Conservation (phyloP, 2,797 vertebrate genomes). For the Spatula clypeata region DNA sequence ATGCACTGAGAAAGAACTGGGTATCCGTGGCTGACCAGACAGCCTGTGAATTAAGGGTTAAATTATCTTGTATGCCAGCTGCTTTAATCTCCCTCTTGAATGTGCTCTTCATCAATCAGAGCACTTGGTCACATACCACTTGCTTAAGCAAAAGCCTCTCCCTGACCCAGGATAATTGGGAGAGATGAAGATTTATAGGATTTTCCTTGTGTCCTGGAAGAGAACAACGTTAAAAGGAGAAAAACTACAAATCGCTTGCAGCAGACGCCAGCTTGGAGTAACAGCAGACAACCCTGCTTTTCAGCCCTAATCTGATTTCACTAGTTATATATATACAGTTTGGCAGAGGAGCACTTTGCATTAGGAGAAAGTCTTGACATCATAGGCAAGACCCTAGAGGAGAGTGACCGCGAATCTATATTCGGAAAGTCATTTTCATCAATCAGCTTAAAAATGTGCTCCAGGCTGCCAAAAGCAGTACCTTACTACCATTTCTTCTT, state of each 20-base stretch:
- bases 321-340: not conserved
- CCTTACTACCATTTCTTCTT: not conserved
- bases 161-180: not conserved
- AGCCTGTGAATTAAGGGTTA: not conserved
- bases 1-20: not conserved
- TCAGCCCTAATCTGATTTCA: not conserved
- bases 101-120: not conserved
- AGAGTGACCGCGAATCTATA: not conserved
- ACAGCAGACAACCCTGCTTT: not conserved
- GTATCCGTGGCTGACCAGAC: not conserved
- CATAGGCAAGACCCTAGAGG: not conserved
- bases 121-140: not conserved
- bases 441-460: not conserved
- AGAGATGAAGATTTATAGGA: not conserved
- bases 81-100: not conserved
- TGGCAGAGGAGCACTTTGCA: not conserved
- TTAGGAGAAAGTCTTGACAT: not conserved
- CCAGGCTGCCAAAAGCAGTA: not conserved
- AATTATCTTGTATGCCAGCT: not conserved
- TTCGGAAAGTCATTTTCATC: not conserved
- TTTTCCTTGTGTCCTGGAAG: not conserved
- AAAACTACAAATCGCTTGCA: not conserved
- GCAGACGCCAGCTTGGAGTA: not conserved
- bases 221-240: not conserved
- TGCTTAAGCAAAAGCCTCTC: not conserved